Conservation (phyloP, 1,140 invertebrate species). For the Pogonognathellus flavescens region DNA sequence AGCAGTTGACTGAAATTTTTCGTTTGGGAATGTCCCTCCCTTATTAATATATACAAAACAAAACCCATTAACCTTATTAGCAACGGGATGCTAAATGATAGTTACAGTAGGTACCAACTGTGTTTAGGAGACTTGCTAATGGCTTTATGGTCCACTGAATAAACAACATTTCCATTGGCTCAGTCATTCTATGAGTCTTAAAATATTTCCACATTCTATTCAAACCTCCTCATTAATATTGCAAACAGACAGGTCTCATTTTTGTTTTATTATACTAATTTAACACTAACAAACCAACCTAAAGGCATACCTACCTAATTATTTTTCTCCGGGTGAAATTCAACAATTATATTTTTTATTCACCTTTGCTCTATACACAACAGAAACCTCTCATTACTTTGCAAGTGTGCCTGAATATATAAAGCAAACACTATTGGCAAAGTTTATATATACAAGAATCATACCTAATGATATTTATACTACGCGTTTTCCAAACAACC, state of each 20-base stretch:
- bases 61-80: constrained; percentile 36
- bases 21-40: constrained; percentile 19
- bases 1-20: background rate
- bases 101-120: background rate
- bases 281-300: background rate
- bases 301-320: background rate
- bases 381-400: no score
- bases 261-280: constrained; percentile 24
- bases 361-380: no score
- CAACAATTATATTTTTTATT: no score
- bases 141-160: constrained; percentile 5
- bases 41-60: background rate
- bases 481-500: no score
- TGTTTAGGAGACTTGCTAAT: background rate
- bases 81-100: constrained; percentile 22
- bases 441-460: no score
- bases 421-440: no score
- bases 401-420: no score
- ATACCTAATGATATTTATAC: no score
- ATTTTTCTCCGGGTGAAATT: background rate
- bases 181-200: constrained; percentile 18
- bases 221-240: background rate
- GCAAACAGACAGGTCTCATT: background rate
- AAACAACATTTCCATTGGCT: background rate
- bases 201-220: background rate